These are phyloP conservation scores for Zaprionus tsacasi DNA, from an alignment of 1,140 invertebrate species.

Conservation along the genomic window DNA sequence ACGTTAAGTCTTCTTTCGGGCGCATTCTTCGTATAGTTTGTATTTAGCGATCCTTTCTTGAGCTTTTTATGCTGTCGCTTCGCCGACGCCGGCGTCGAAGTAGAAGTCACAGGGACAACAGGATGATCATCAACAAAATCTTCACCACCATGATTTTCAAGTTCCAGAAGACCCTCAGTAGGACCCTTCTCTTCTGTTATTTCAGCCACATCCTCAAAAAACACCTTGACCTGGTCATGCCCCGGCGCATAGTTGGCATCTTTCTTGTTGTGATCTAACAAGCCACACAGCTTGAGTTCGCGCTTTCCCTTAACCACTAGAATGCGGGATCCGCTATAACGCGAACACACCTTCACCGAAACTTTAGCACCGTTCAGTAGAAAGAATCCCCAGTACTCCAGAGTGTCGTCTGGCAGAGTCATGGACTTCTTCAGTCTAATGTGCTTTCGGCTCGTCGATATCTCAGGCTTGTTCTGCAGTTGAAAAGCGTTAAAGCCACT, in stretches of 20 bases:
- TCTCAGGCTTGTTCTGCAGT: constrained; percentile 88
- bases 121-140: constrained; percentile 66
- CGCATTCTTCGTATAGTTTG: constrained; percentile 15
- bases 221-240: constrained; percentile 88
- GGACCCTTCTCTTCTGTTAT: constrained; percentile 51
- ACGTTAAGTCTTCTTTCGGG: background rate
- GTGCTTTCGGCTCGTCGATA: constrained; percentile 89
- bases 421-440: constrained; percentile 92
- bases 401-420: constrained; percentile 92
- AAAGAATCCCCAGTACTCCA: constrained; percentile 96
- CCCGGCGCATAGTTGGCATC: constrained; percentile 86
- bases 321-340: constrained; percentile 90
- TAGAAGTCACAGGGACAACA: background rate
- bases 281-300: constrained; percentile 90
- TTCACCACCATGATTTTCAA: constrained; percentile 83
- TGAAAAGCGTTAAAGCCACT: constrained; percentile 92
- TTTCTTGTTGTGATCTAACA: constrained; percentile 88
- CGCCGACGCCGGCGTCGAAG: constrained; percentile 7
- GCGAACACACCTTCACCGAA: constrained; percentile 91
- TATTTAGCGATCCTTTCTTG: constrained; percentile 62
- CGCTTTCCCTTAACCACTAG: constrained; percentile 91
- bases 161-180: constrained; percentile 55
- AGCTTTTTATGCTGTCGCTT: constrained; percentile 62
- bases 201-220: constrained; percentile 87
- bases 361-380: constrained; percentile 90